phyloP scores from a whole-genome alignment of 2,888 invertebrate species.

The Ophioninae sp. region DNA sequence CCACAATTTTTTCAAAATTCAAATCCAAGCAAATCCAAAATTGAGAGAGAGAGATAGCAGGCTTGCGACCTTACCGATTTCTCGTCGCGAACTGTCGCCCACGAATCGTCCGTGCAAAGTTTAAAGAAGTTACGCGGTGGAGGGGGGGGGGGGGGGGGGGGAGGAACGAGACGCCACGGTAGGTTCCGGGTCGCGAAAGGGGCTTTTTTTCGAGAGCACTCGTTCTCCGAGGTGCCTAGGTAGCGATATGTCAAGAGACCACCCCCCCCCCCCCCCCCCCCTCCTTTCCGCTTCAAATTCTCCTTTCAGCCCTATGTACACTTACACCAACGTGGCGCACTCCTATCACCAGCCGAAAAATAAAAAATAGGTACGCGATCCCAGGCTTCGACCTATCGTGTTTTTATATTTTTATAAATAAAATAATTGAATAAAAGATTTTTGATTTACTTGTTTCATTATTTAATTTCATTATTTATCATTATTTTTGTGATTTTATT shows the following conservation, averaged over 20 bases:
- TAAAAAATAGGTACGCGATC: too few relatives aligned
- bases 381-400: too few relatives aligned
- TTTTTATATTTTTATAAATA: too few relatives aligned
- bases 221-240: slow-evolving; percentile 76
- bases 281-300: slow-evolving; percentile 53
- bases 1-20: too few relatives aligned
- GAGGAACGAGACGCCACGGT: slow-evolving; percentile 21
- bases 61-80: too few relatives aligned
- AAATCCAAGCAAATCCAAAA: too few relatives aligned
- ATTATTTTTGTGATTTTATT: too few relatives aligned
- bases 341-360: neutral
- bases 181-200: slow-evolving; percentile 60
- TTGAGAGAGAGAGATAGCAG: too few relatives aligned
- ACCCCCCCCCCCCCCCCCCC: slow-evolving; percentile 10
- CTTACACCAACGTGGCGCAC: slow-evolving; percentile 42
- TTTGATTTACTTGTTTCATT: too few relatives aligned
- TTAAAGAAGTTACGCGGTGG: slow-evolving; percentile 15
- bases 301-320: slow-evolving; percentile 63
- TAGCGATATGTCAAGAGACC: slow-evolving; percentile 79
- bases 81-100: too few relatives aligned
- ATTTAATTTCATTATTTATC: too few relatives aligned
- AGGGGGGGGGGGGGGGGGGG: slow-evolving; percentile 16
- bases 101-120: neutral
- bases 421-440: too few relatives aligned
- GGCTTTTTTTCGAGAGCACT: slow-evolving; percentile 72